Base-by-base conservation (phyloP, 2,888 invertebrate genomes). In the Phytoseiulus persimilis region DNA sequence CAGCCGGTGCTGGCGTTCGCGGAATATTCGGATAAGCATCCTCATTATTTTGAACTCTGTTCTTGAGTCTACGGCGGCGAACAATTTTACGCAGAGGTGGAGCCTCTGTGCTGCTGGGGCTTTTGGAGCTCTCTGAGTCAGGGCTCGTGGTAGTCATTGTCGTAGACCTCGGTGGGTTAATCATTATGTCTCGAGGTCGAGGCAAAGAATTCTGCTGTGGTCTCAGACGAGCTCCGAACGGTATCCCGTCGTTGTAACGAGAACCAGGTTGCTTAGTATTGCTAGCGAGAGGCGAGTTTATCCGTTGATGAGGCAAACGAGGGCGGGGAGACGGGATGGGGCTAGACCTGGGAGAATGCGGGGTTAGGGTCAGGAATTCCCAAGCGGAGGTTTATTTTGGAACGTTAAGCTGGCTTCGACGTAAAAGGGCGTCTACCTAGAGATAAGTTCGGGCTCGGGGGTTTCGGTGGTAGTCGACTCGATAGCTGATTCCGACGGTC, bases 221-320 rank as follows among this genome's bases (percentile, higher is more conserved):
- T 31, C 87, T 33, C 87, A 87, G 87, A 23, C 87, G 87, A 0
- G 87, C 45, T n/a, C 87, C 87, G 33, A 87, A 87, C 14, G 87
- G 33, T 39, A 87, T 87, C 23, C 87, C 87, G 0, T 31, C 32
- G n/a, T 87, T 87, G 32, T 87, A 31, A n/a, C 5, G 11, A 18
- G 65, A 65, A 28, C 65, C 28, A 65, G 65, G 18, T 28, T 23
- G 65, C 65, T 65, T 65, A 65, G 65, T 65, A 65, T 65, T 23
- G 65, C 65, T 65, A 65, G 65, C 14, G 28, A 23, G 23, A 23
- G 65, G 65, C 23, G 65, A 28, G 28, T 14, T 65, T 14, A 65
- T 23, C 18, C 65, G 5, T 65, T 65, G 65, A 28, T 65, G 65
- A 28, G 65, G 65, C 65, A 65, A 65, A 65, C 28, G 65, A 65